Evolutionary conservation across 1,140 invertebrate species (phyloP).

Genomic region (Heliconius melpomene): DNA sequence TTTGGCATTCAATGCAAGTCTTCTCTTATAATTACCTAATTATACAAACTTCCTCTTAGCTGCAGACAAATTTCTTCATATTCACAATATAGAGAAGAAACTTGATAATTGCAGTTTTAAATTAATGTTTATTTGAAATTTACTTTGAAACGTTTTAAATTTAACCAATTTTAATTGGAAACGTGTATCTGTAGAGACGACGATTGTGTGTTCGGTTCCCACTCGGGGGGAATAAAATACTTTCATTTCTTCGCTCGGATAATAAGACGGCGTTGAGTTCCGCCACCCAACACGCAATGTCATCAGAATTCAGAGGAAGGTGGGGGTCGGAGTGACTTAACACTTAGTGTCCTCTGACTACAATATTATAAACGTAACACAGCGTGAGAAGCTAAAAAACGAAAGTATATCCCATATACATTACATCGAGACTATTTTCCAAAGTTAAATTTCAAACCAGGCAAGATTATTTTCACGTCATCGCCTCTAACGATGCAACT

Average conservation of each 20-base stretch:
- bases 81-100: not conserved
- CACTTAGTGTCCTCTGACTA: not conserved
- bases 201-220: too few species aligned
- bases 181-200: too few species aligned
- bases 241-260: too few species aligned
- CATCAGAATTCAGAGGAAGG: not conserved
- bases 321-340: not conserved
- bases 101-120: not conserved
- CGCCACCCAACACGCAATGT: not conserved
- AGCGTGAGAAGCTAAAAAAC: not conserved
- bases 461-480: conserved; percentile 20
- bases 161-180: too few species aligned
- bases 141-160: not conserved
- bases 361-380: not conserved
- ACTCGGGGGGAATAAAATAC: too few species aligned
- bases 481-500: conserved; percentile 35
- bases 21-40: conserved; percentile 10
- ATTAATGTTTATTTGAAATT: not conserved
- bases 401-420: not conserved
- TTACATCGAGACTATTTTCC: not conserved
- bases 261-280: not conserved
- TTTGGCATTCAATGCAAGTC: conserved; percentile 17
- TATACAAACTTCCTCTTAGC: conserved; percentile 1
- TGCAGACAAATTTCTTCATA: not conserved
- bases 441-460: not conserved